phyloP scores from a whole-genome alignment of 2,888 invertebrate species.

The Tethea ocularis region DNA sequence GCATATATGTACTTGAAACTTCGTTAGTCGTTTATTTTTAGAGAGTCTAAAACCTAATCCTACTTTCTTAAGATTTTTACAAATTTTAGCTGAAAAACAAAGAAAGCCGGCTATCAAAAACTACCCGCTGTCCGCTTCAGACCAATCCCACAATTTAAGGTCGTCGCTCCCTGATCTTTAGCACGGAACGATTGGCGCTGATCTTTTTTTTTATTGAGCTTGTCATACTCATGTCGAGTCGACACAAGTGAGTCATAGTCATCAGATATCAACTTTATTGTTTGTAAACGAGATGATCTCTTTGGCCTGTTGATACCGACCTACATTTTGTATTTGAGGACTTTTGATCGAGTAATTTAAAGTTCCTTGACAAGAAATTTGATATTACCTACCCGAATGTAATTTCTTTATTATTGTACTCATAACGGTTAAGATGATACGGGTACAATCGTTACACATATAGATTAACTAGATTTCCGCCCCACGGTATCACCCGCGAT shows the following conservation, averaged over 20 bases:
- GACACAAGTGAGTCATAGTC: constrained; percentile 26
- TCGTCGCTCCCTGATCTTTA: constrained; percentile 79
- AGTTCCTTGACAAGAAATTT: too few relatives aligned
- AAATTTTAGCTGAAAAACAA: too few relatives aligned
- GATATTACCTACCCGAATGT: too few relatives aligned
- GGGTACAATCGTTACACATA: too few relatives aligned
- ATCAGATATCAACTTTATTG: constrained; percentile 37
- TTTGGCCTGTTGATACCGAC: constrained; percentile 27
- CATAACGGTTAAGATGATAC: too few relatives aligned
- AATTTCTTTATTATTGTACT: too few relatives aligned
- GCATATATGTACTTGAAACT: too few relatives aligned
- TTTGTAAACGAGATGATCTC: constrained; percentile 37
- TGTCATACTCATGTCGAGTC: constrained; percentile 44
- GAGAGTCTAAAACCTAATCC: too few relatives aligned
- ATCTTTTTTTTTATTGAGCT: constrained; percentile 70
- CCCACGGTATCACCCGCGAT: too few relatives aligned
- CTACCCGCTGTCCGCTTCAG: constrained; percentile 34
- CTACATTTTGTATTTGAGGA: constrained; percentile 11
- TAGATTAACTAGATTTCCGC: too few relatives aligned
- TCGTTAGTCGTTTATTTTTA: too few relatives aligned
- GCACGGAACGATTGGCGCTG: constrained; percentile 71
- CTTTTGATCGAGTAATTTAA: background rate
- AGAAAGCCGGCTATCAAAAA: background rate
- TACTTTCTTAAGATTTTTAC: background rate
- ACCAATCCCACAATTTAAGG: constrained; percentile 47